A percentile compares a stretch with the other conserved stretches of the same genome.
Evolutionary conservation across 2,113 vertebrate species (phyloP).

Genomic region (Helogale parvula): DNA sequence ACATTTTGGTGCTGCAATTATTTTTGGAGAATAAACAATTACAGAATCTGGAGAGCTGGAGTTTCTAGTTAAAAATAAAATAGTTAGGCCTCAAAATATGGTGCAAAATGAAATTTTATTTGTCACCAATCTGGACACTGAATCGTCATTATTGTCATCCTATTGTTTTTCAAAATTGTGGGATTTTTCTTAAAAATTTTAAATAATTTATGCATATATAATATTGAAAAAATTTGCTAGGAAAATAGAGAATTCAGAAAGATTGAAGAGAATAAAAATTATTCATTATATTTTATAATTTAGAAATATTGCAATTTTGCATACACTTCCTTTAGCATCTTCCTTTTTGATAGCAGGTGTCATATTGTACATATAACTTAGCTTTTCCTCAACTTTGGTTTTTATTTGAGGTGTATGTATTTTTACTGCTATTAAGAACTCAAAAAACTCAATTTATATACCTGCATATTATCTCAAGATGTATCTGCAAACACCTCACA

Average conservation of each 20-base stretch:
- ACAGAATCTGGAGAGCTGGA: not conserved
- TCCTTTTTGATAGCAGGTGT: not conserved
- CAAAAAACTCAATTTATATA: not conserved
- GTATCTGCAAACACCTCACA: not conserved
- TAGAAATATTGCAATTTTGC: not conserved
- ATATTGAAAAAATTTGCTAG: not conserved
- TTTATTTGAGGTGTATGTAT: not conserved
- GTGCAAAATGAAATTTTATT: conserved; percentile 29
- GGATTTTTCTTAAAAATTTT: not conserved
- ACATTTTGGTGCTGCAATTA: not conserved
- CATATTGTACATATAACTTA: not conserved
- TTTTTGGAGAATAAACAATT: conserved; percentile 18
- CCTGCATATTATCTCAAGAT: not conserved
- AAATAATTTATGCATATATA: not conserved
- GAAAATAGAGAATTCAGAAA: not conserved
- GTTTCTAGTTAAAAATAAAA: not conserved
- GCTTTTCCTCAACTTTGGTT: not conserved
- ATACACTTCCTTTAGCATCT: not conserved
- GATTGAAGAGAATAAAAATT: conserved; percentile 7
- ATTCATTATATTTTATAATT: not conserved
- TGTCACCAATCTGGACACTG: not conserved
- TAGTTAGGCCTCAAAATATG: not conserved
- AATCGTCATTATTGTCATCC: not conserved
- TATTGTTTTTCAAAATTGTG: not conserved
- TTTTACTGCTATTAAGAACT: not conserved